phyloP scores from a whole-genome alignment of 2,888 invertebrate species.

The Eupithecia subfuscata region DNA sequence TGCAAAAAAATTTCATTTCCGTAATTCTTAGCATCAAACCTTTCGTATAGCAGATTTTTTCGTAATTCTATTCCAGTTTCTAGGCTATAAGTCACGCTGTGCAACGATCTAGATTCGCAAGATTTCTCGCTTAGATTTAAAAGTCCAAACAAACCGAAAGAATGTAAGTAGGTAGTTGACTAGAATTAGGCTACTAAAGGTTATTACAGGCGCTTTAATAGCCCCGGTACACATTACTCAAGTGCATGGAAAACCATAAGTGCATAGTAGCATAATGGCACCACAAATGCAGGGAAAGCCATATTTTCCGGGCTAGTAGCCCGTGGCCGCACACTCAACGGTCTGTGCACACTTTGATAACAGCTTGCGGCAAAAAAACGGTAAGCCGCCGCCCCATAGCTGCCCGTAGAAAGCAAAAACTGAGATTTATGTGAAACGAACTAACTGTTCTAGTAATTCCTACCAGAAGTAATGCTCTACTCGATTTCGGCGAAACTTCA shows the following conservation, averaged over 20 bases:
- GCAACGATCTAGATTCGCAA: not conserved
- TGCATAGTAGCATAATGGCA: slow-evolving; percentile 41
- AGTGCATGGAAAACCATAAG: slow-evolving; percentile 42
- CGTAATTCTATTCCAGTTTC: not conserved
- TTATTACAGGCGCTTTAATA: slow-evolving; percentile 6
- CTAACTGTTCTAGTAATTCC: slow-evolving; percentile 24
- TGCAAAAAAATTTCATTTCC: not conserved
- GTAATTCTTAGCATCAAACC: not conserved
- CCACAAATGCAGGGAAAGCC: slow-evolving; percentile 69
- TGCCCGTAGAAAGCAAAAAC: slow-evolving; percentile 33
- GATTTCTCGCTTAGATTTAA: not conserved
- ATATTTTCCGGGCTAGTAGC: slow-evolving; percentile 72
- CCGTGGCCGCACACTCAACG: slow-evolving; percentile 71
- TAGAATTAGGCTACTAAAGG: not conserved
- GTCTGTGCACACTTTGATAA: slow-evolving; percentile 67
- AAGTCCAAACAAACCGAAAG: not conserved
- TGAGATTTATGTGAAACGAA: slow-evolving; percentile 23
- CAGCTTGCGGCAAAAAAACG: slow-evolving; percentile 45
- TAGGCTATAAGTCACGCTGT: not conserved
- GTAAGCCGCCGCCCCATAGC: slow-evolving; percentile 32
- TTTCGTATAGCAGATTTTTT: not conserved
- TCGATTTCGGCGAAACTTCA: slow-evolving; percentile 10
- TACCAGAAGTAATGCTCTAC: not conserved
- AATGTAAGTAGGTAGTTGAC: not conserved
- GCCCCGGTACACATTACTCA: slow-evolving; percentile 28